Percentiles rank a stretch among this genome's conserved stretches.
These are phyloP conservation scores for Ursus arctos DNA, from an alignment of 2,113 vertebrate genomes.

Conservation along the genomic window DNA sequence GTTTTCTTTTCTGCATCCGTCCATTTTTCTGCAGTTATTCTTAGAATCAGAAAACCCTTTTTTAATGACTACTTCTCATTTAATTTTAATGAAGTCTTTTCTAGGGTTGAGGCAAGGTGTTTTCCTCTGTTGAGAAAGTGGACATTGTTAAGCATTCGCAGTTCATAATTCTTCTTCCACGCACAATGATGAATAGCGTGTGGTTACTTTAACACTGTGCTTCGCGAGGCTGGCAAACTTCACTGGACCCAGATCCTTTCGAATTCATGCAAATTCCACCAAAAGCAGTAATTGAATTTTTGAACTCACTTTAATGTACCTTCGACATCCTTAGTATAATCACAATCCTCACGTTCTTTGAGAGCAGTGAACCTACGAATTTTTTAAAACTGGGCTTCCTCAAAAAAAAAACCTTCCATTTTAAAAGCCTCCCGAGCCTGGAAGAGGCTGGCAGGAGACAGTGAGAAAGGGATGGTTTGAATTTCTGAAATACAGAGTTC, in stretches of 20 bases:
- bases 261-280: constrained; percentile 51
- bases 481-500: constrained; percentile 59
- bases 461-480: constrained; percentile 24
- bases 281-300: constrained; percentile 71
- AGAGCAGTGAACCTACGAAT: constrained; percentile 55
- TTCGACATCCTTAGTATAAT: constrained; percentile 60
- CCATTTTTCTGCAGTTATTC: constrained; percentile 48
- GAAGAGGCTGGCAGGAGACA: constrained; percentile 58
- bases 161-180: constrained; percentile 72
- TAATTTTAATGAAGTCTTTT: constrained; percentile 73
- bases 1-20: constrained; percentile 44
- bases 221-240: background rate
- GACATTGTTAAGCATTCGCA: constrained; percentile 72
- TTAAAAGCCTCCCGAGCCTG: constrained; percentile 58
- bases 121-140: constrained; percentile 70
- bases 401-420: background rate
- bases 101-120: constrained; percentile 56
- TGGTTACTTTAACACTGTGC: constrained; percentile 42
- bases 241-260: constrained; percentile 31
- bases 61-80: constrained; percentile 61
- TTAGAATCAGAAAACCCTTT: constrained; percentile 28
- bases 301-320: constrained; percentile 31
- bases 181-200: constrained; percentile 60
- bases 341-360: constrained; percentile 67
- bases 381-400: constrained; percentile 58